Evolutionary conservation across 2,888 invertebrate species (phyloP).

Genomic region (Drosophila helvetica): DNA sequence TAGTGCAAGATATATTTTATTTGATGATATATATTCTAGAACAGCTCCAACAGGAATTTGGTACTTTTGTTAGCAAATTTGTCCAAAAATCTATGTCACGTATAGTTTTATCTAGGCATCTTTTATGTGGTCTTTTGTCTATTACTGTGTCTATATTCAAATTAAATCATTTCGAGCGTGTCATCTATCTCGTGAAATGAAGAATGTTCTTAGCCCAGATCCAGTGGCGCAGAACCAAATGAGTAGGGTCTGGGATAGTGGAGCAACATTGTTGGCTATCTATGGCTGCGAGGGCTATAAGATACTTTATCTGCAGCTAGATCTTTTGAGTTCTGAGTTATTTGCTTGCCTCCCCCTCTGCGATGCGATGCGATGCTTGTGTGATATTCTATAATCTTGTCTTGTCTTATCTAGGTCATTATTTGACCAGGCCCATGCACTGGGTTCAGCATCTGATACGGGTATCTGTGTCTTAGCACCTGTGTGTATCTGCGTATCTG

Average conservation of each 20-base stretch:
- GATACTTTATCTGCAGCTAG: slow-evolving; percentile 17
- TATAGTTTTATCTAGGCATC: no score
- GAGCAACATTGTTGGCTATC: slow-evolving; percentile 29
- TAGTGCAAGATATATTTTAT: no score
- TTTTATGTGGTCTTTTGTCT: no score
- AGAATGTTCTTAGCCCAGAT: not conserved
- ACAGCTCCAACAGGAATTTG: no score
- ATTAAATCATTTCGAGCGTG: not conserved
- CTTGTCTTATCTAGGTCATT: slow-evolving; percentile 72
- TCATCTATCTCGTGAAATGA: not conserved
- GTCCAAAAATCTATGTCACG: no score
- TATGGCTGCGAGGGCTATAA: slow-evolving; percentile 13
- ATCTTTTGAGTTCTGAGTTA: slow-evolving; percentile 7
- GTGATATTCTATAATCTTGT: slow-evolving; percentile 54
- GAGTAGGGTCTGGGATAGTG: not conserved
- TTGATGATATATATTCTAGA: no score
- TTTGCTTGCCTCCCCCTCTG: not conserved
- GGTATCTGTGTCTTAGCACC: slow-evolving; percentile 7
- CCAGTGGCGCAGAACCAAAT: slow-evolving; percentile 12
- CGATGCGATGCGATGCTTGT: slow-evolving; percentile 18
- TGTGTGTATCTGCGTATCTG: slow-evolving; percentile 2
- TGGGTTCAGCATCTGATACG: slow-evolving; percentile 33
- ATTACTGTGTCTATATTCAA: no score
- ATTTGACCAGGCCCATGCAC: slow-evolving; percentile 56
- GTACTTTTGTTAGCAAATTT: no score